These are phyloP conservation scores for Ceratoteleas bidentatus DNA, from an alignment of 1,140 invertebrate genomes.

Conservation along the genomic window DNA sequence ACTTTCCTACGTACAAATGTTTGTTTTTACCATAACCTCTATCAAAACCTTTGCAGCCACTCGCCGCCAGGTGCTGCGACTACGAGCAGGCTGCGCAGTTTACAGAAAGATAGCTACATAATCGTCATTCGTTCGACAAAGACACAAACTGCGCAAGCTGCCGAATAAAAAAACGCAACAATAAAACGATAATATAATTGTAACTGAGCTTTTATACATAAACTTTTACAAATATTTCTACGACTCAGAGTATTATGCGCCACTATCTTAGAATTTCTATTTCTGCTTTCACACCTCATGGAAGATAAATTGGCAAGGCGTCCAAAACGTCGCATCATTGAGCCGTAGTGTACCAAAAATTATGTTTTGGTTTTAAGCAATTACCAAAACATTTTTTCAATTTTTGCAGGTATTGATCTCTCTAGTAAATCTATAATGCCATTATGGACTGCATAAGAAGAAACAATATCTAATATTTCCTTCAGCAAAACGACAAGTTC, in stretches of 20 bases:
- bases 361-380: conserved; percentile 31
- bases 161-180: no score
- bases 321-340: conserved; percentile 15
- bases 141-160: no score
- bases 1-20: no score
- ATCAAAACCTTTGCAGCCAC: no score
- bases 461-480: conserved; percentile 35
- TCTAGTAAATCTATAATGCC: conserved; percentile 7
- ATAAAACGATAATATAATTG: conserved; percentile 12
- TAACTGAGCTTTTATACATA: conserved; percentile 20
- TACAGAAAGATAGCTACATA: no score
- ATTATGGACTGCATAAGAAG: background rate
- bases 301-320: conserved; percentile 24
- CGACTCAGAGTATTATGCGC: conserved; percentile 1
- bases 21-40: no score
- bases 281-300: conserved; percentile 25
- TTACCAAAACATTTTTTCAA: conserved; percentile 7
- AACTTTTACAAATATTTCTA: conserved; percentile 17
- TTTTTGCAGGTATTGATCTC: conserved; percentile 9
- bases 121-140: no score
- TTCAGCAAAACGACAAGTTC: conserved; percentile 32
- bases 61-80: no score
- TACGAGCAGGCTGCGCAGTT: no score
- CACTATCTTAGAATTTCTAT: conserved; percentile 24
- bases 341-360: conserved; percentile 18